These are phyloP conservation scores for Erpornis zantholeuca DNA, from an alignment of 2,113 vertebrate species.

Conservation along the genomic window DNA sequence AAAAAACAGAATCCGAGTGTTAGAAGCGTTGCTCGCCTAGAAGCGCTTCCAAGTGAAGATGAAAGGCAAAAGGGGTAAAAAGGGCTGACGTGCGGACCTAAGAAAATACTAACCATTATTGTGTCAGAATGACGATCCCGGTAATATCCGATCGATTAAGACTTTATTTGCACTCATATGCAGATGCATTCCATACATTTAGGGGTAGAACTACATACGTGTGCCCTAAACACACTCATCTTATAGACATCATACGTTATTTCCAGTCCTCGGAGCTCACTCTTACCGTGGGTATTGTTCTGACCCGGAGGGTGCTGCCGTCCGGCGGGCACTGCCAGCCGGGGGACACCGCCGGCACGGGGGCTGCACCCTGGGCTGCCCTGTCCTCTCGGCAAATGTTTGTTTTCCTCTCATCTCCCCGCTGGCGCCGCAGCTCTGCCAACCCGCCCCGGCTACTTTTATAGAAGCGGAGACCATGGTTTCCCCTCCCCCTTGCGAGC, in stretches of 20 bases:
- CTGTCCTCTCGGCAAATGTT: constrained; percentile 17
- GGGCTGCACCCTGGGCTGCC: background rate
- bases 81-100: background rate
- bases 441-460: background rate
- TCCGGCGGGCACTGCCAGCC: background rate
- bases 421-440: background rate
- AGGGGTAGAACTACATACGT: background rate
- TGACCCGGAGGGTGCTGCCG: background rate
- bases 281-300: background rate
- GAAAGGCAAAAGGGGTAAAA: background rate
- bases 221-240: background rate
- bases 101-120: background rate
- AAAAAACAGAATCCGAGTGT: background rate
- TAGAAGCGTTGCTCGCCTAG: background rate
- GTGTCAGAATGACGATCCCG: background rate
- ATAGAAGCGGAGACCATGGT: constrained; percentile 12
- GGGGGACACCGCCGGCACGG: background rate
- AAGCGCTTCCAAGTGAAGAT: background rate
- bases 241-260: background rate
- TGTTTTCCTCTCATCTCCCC: background rate
- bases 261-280: background rate
- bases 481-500: constrained; percentile 3
- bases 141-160: background rate
- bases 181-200: background rate
- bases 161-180: background rate